A percentile compares a stretch with the other conserved stretches of the same genome.
phyloP scores from a whole-genome alignment of 1,140 invertebrate genomes.

The Drosophila orena region DNA sequence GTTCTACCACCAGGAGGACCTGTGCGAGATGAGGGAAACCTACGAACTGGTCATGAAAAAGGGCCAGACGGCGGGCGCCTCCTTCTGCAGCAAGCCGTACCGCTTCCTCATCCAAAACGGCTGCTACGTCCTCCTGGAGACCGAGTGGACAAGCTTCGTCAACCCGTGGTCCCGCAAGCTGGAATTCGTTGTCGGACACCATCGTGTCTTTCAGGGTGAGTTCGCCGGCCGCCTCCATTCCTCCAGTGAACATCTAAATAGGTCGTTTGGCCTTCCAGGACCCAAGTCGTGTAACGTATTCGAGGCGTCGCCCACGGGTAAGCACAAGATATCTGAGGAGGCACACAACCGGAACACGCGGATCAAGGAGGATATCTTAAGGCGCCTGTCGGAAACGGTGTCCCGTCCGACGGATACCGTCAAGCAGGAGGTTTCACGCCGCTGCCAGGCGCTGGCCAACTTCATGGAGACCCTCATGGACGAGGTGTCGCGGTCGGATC shows the following conservation, averaged over 20 bases:
- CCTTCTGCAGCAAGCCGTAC: slow-evolving; percentile 91
- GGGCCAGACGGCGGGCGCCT: slow-evolving; percentile 86
- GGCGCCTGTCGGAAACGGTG: slow-evolving; percentile 89
- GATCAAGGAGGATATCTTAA: slow-evolving; percentile 89
- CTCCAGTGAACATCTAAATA: neutral
- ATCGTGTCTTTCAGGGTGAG: slow-evolving; percentile 90
- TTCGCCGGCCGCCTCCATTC: neutral
- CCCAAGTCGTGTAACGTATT: slow-evolving; percentile 88
- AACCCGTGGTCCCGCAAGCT: slow-evolving; percentile 97
- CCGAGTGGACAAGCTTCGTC: slow-evolving; percentile 96
- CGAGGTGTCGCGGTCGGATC: slow-evolving; percentile 86
- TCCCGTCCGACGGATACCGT: slow-evolving; percentile 86
- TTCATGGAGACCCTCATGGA: slow-evolving; percentile 91
- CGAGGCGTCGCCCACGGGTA: slow-evolving; percentile 85
- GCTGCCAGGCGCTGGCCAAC: slow-evolving; percentile 89
- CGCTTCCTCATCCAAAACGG: slow-evolving; percentile 93
- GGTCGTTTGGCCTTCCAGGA: slow-evolving; percentile 22
- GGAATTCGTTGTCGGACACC: slow-evolving; percentile 96
- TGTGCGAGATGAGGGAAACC: slow-evolving; percentile 91
- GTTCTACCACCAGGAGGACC: slow-evolving; percentile 95
- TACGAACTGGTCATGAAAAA: slow-evolving; percentile 91
- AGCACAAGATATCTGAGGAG: slow-evolving; percentile 86
- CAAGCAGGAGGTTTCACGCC: slow-evolving; percentile 88
- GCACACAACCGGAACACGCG: slow-evolving; percentile 87
- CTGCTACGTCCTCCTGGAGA: slow-evolving; percentile 92